Base-by-base conservation (phyloP, 1,140 invertebrate genomes). In the Sycobia sp. region DNA sequence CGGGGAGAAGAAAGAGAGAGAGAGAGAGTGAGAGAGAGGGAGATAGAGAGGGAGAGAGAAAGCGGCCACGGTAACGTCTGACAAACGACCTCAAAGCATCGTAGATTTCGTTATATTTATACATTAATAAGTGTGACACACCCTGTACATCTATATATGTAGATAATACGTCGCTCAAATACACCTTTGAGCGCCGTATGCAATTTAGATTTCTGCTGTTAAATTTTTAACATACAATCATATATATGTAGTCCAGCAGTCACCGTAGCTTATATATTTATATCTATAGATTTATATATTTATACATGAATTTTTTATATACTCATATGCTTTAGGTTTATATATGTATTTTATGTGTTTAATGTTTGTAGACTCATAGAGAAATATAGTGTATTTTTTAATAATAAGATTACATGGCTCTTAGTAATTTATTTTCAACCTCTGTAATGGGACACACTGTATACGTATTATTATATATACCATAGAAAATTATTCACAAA, bases 211-310 rank as follows among this genome's bases (percentile, higher is more conserved):
- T n/a, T n/a, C n/a, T n/a, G n/a, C n/a, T n/a, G n/a, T n/a, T n/a
- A n/a, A n/a, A n/a, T n/a, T n/a, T n/a, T n/a, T n/a, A n/a, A n/a
- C n/a, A n/a, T n/a, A 53, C 25, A 29, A 27, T 27, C 3, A 14
- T 32, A 46, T 56, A 32, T n/a, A n/a, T 65, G 65, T 39, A 61
- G 36, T 36, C 22, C 11, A 38, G 36, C 32, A 29, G n/a, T 59
- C 57, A 46, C 41, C 38, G 11, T 64, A 57, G 54, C 11, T 60
- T 29, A n/a, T n/a, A n/a, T n/a, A n/a, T n/a, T n/a, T 44, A 53
- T 20, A 16, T 38, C 20, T 23, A 46, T 60, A 16, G n/a, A n/a
- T n/a, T n/a, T n/a, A n/a, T n/a, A n/a, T n/a, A n/a, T n/a, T n/a
- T n/a, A n/a, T n/a, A n/a, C 16, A 50, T 61, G n/a, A 51, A 44